A percentile compares a stretch with the other conserved stretches of the same genome.
Evolutionary conservation across 2,113 vertebrate genomes (phyloP).

Genomic region (Rhabdomys dilectus): DNA sequence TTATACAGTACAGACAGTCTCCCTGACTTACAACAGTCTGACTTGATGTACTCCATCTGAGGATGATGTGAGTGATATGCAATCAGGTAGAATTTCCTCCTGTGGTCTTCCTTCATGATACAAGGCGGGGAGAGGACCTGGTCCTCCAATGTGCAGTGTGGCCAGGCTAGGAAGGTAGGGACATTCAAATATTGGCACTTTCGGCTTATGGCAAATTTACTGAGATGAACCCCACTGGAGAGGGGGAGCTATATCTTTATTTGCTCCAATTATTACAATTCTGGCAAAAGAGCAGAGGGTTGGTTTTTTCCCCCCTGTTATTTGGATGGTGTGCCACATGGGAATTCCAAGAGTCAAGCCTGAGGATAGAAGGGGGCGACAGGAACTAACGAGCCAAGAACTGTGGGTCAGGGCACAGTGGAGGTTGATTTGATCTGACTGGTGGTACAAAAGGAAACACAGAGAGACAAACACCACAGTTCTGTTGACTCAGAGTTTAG

Average conservation of each 20-base stretch:
- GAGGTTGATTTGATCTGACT: neutral
- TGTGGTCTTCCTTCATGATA: neutral
- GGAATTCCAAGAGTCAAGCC: neutral
- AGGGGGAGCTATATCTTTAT: neutral
- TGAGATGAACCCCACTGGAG: neutral
- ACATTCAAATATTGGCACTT: neutral
- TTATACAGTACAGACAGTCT: neutral
- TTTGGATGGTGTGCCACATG: neutral
- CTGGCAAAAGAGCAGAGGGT: neutral
- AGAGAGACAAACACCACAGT: neutral
- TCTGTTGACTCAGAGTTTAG: neutral
- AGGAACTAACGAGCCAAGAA: neutral
- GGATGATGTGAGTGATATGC: neutral
- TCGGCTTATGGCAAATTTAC: neutral
- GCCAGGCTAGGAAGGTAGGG: neutral
- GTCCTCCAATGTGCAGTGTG: rapidly evolving
- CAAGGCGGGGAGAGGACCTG: neutral
- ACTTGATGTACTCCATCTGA: neutral
- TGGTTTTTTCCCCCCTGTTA: neutral
- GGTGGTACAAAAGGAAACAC: neutral
- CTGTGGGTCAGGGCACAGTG: rapidly evolving
- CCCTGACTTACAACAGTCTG: neutral
- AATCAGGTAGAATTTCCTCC: neutral
- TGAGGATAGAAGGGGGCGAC: rapidly evolving
- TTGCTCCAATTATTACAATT: neutral